Evolutionary conservation across 2,113 vertebrate species (phyloP).

Genomic region (Corapipo altera): DNA sequence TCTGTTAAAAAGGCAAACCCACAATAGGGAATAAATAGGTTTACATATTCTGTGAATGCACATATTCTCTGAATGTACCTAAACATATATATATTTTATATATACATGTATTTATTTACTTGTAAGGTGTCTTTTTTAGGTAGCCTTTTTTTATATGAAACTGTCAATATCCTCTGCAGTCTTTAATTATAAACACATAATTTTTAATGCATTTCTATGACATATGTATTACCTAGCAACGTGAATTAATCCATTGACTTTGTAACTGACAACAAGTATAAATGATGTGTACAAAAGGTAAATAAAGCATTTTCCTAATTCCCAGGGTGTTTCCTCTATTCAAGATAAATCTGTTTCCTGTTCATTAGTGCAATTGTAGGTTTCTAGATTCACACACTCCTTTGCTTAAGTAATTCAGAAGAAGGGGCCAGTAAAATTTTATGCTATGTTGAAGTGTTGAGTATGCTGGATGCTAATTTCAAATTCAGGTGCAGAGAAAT

Average conservation of each 20-base stretch:
- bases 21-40: background rate
- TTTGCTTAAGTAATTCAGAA: background rate
- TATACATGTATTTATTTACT: background rate
- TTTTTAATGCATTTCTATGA: background rate
- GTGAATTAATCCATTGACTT: background rate
- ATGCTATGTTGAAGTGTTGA: background rate
- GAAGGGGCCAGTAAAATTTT: background rate
- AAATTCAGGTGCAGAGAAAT: background rate
- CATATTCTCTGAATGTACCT: background rate
- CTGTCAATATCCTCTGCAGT: background rate
- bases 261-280: background rate
- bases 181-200: background rate
- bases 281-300: background rate
- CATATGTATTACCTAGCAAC: background rate
- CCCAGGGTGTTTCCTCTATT: background rate
- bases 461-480: background rate
- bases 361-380: background rate
- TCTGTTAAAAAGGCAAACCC: background rate
- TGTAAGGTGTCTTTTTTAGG: background rate
- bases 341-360: background rate
- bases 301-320: background rate
- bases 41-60: background rate
- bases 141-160: background rate
- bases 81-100: background rate
- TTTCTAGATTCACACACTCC: background rate